These are phyloP conservation scores for Phyllostomus discolor DNA, from an alignment of 2,113 vertebrate species.

Conservation along the genomic window DNA sequence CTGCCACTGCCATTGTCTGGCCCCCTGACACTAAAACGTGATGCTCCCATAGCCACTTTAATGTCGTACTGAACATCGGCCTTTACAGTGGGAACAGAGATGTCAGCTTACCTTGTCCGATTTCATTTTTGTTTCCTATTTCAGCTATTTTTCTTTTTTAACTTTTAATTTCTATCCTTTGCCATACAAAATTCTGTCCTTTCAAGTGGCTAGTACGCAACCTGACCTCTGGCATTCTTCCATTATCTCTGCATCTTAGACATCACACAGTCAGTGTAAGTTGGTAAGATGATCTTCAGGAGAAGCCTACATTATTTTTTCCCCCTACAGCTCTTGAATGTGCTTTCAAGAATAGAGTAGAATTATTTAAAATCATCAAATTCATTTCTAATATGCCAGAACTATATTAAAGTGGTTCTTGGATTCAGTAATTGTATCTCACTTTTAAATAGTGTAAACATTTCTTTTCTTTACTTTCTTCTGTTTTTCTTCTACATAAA, in stretches of 20 bases:
- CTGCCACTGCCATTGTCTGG: neutral
- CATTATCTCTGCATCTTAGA: neutral
- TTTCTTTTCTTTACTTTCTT: neutral
- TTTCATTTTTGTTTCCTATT: neutral
- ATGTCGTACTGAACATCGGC: fast-evolving
- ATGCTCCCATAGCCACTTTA: neutral
- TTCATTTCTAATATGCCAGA: conserved; percentile 31
- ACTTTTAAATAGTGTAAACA: neutral
- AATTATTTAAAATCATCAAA: conserved; percentile 32
- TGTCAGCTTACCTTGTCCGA: neutral
- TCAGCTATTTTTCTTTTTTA: neutral
- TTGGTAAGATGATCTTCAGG: neutral
- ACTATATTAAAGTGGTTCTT: neutral
- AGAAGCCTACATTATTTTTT: neutral
- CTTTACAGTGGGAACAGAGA: neutral
- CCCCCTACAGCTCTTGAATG: neutral
- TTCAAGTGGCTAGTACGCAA: neutral
- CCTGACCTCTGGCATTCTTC: neutral
- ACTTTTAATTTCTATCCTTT: neutral
- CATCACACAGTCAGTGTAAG: neutral
- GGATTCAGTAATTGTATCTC: neutral
- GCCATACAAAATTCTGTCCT: neutral
- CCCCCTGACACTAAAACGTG: too few species aligned
- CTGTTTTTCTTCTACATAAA: neutral
- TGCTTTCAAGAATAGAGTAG: conserved; percentile 1